Evolutionary conservation across 1,140 invertebrate species (phyloP), one percentile per base, ranked within the genome.

Genomic region (Himalopsyche phryganea): DNA sequence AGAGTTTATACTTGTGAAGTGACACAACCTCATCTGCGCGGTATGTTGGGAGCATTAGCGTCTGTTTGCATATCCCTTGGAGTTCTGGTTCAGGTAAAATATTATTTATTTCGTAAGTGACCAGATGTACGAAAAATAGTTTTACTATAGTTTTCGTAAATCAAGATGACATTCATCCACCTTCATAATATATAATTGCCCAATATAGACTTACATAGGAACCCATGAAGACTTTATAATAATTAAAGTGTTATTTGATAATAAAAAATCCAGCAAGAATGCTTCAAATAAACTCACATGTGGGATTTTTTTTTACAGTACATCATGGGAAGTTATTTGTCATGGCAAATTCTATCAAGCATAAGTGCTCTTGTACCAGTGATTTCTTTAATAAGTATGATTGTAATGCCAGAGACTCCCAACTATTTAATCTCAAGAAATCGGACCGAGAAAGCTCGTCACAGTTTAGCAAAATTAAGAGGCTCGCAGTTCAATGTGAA

Each of bases 321-420:
- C 59, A 76, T 81, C 0, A 66, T 86, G 9, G 85, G 85, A 20
- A 82, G 82, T 41, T 63, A 78, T 0, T 69, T 82, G 6, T 63
- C 74, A 20, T 87, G 85, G 85, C 78, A 82, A 40, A 65, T 79
- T 0, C 70, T 84, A 14, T 84, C 85, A 0, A 79, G 75, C 0
- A 74, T 86, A 11, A 85, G 83, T 55, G 73, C 80, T 0, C 65
- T 80, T 1, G 58, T 87, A 0, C 85, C 85, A 0, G 70, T 82
- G 0, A 45, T 82, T 1, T 81, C 84, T 0, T 59, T 88, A 0
- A 51, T 84, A 0, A 66, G 79, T 0, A 83, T 83, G 77, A 78
- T 85, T 55, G 67, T 87, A 1, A 75, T 88, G 66, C 85, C 88
- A 13, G 87, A 89, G 66, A 84, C 87, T 0, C 87, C 87, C 1